A percentile compares a stretch with the other conserved stretches of the same genome.
phyloP scores from a whole-genome alignment of 2,797 vertebrate species.

The Numenius phaeopus region DNA sequence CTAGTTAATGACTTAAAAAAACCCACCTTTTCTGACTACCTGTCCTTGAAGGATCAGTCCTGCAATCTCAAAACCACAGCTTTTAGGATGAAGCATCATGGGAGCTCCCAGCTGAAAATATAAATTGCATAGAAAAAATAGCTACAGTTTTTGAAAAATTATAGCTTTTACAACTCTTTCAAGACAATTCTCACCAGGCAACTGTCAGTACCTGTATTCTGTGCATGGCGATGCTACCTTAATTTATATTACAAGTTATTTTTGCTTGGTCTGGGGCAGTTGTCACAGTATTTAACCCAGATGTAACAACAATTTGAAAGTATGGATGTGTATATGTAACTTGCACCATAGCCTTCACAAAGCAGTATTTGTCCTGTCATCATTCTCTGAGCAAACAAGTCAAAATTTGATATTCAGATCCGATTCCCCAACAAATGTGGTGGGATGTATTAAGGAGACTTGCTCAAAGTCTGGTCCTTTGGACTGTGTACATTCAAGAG shows the following conservation, averaged over 20 bases:
- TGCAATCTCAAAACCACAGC: neutral
- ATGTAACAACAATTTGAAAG: neutral
- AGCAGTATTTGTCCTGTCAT: neutral
- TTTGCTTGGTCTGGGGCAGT: neutral
- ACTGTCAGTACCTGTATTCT: neutral
- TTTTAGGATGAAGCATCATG: neutral
- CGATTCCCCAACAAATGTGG: neutral
- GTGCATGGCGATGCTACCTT: neutral
- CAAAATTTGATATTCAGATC: neutral
- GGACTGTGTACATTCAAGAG: neutral
- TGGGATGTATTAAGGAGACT: neutral
- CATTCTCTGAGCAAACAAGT: neutral
- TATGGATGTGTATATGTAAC: neutral
- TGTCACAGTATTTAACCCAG: neutral
- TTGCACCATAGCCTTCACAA: neutral
- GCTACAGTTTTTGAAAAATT: neutral
- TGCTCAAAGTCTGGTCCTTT: neutral
- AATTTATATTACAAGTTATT: neutral
- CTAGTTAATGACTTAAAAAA: neutral
- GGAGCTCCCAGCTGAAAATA: neutral
- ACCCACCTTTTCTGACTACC: rapidly evolving
- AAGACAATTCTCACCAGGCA: neutral
- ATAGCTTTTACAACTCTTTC: neutral
- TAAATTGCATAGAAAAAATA: neutral
- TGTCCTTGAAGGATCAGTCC: neutral